Base-by-base conservation (phyloP, 1,140 invertebrate species). In the Drosophila pruinosa region DNA sequence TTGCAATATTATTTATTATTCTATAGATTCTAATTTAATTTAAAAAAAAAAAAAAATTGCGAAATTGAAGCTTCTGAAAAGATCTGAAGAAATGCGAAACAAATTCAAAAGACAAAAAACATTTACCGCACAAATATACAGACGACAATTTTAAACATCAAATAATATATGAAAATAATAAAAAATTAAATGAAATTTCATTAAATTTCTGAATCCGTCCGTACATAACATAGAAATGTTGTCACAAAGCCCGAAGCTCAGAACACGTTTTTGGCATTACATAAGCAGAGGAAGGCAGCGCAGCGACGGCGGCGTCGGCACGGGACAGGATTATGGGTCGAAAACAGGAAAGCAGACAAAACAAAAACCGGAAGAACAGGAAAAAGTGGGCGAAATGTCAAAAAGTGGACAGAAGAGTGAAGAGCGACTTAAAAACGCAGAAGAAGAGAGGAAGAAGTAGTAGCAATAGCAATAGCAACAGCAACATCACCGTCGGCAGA, bases 381-480 rank as follows among this genome's bases (percentile, higher is more conserved):
- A 88, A 89, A 88, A 88, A 88, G 83, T 88, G 83, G 83, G 83
- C 83, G 83, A 88, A 89, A 89, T 79, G 78, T 85, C 83, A 79
- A 82, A 89, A 75, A 83, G 78, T 78, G 76, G 83, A 70, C 71
- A 83, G 65, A 38, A 70, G 43, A 77, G 61, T 15, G 56, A 67
- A 58, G 53, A 26, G 41, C 22, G 31, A 53, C 19, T 21, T 7
- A 0, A 59, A 45, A 19, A 54, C 41, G 45, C 58, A 68, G 19
- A 19, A 47, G 39, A 70, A 34, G 36, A 24, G 34, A 63, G 36
- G 22, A 4, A 34, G 45, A 10, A 21, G 34, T 15, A 39, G 56
- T 8, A 45, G 26, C 54, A 64, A 14, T 45, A 39, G 48, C 39
- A 65, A n/a, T n/a, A n/a, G n/a, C n/a, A n/a, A n/a, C n/a, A n/a